phyloP scores from a whole-genome alignment of 2,888 invertebrate species.

The Platycheirus rosarum region DNA sequence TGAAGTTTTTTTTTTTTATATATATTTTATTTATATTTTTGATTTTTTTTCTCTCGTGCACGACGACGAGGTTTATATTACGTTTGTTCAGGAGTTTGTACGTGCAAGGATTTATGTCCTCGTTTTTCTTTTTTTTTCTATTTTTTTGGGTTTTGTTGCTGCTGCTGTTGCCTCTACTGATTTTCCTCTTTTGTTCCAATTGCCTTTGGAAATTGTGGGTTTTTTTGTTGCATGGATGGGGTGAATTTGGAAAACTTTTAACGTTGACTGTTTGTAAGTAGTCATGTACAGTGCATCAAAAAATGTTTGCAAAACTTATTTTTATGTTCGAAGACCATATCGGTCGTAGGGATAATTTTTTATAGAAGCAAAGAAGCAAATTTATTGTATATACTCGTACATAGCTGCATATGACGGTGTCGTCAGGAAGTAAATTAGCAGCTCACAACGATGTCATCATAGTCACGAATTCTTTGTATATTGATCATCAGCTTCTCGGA shows the following conservation, averaged over 20 bases:
- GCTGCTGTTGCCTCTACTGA: conserved; percentile 22
- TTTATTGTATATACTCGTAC: no score
- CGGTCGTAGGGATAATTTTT: no score
- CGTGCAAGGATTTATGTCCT: conserved; percentile 66
- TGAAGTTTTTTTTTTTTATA: conserved; percentile 25
- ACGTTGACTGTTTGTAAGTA: conserved; percentile 54
- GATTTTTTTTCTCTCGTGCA: conserved; percentile 36
- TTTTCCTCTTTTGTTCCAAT: conserved; percentile 46
- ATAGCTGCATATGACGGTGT: no score
- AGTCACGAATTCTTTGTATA: no score
- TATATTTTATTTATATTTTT: conserved; percentile 72
- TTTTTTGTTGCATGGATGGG: conserved; percentile 11
- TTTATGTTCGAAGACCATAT: no score
- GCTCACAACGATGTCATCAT: no score
- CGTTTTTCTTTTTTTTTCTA: conserved; percentile 36
- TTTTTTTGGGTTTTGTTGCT: conserved; percentile 17
- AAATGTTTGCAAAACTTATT: not conserved
- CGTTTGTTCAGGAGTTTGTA: conserved; percentile 64
- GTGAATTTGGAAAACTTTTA: conserved; percentile 61
- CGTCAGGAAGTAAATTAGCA: no score
- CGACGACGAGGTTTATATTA: conserved; percentile 55
- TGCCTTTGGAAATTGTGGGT: conserved; percentile 45
- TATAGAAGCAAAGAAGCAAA: no score
- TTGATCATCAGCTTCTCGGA: no score
- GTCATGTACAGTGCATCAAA: conserved; percentile 51